Conservation (phyloP, 2,888 invertebrate genomes). For the Athalia circularis region DNA sequence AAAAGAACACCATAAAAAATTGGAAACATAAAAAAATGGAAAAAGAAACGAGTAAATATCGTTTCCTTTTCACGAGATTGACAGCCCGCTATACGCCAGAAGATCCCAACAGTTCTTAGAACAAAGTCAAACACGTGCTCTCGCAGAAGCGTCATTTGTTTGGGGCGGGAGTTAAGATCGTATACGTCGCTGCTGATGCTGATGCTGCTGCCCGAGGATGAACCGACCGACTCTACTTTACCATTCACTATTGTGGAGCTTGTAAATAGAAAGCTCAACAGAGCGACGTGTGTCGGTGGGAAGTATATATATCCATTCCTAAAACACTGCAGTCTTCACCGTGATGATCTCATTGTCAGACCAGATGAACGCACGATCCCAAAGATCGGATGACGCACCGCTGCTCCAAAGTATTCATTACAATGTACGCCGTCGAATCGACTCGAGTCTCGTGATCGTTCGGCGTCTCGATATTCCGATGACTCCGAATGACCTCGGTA, state of each 20-base stretch:
- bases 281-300: constrained; percentile 21
- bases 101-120: constrained; percentile 31
- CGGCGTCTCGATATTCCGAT: no score
- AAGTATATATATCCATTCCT: constrained; percentile 11
- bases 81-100: constrained; percentile 26
- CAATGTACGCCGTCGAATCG: no score
- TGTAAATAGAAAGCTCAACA: constrained; percentile 38
- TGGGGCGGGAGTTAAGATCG: constrained; percentile 36
- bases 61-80: constrained; percentile 37
- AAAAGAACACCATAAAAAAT: neutral
- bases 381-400: no score
- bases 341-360: constrained; percentile 33
- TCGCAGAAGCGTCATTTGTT: constrained; percentile 37
- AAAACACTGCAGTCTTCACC: constrained; percentile 7
- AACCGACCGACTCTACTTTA: constrained; percentile 36
- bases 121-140: constrained; percentile 43
- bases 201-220: constrained; percentile 5
- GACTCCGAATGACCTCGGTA: no score
- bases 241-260: constrained; percentile 40
- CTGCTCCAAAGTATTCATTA: no score
- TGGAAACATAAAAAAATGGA: neutral
- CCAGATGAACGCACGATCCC: neutral
- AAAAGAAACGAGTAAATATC: constrained; percentile 28
- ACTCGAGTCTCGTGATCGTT: no score
- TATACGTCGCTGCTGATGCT: neutral